A percentile compares a stretch with the other conserved stretches of the same genome.
Evolutionary conservation across 2,888 invertebrate species (phyloP).

Genomic region (Platycnemis pennipes): DNA sequence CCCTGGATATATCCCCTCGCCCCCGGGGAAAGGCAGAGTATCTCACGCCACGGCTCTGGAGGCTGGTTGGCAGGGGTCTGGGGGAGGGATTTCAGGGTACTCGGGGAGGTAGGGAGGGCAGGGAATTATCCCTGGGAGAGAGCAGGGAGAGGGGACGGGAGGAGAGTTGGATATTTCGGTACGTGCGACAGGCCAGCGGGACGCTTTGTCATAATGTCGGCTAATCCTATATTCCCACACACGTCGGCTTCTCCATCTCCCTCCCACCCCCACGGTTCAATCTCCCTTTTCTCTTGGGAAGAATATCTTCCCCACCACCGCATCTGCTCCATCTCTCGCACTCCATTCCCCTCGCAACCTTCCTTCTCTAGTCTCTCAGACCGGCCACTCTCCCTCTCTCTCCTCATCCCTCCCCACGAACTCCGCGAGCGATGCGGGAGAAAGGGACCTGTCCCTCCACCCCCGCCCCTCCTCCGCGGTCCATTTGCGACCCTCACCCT

Average conservation of each 20-base stretch:
- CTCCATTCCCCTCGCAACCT: neutral
- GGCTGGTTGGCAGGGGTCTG: neutral
- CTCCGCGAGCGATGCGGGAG: neutral
- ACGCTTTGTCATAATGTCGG: slow-evolving; percentile 66
- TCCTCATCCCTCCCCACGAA: neutral
- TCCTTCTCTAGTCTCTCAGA: neutral
- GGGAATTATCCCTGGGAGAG: slow-evolving; percentile 14
- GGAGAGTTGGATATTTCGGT: slow-evolving; percentile 52
- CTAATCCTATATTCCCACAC: slow-evolving; percentile 65
- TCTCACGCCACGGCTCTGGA: too few species aligned
- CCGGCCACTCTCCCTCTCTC: neutral
- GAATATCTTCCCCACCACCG: neutral
- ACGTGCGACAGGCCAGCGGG: slow-evolving; percentile 64
- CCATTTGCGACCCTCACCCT: too few species aligned
- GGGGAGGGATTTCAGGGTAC: neutral
- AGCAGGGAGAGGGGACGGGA: neutral
- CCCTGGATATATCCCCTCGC: too few species aligned
- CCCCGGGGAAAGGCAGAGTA: too few species aligned
- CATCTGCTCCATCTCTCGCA: neutral
- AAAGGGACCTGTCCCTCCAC: slow-evolving; percentile 41
- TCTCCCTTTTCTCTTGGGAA: neutral
- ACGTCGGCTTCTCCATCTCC: slow-evolving; percentile 17
- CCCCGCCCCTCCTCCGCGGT: neutral
- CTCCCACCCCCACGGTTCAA: slow-evolving; percentile 19
- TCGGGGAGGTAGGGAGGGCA: too few species aligned